Evolutionary conservation across 2,888 invertebrate genomes (phyloP).

Genomic region (Xylocampa areola): DNA sequence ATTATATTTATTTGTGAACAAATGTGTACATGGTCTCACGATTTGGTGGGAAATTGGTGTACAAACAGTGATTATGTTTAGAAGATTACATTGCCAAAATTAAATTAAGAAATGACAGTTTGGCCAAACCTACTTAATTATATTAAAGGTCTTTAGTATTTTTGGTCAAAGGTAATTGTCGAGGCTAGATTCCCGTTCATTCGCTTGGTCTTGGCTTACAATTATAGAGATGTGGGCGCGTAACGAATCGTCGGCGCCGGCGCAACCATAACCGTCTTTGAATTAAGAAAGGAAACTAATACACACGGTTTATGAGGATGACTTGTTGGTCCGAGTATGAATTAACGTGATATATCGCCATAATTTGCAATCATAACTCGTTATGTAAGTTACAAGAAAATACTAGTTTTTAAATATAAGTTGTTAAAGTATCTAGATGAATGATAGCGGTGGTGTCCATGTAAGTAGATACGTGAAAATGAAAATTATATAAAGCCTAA

Average conservation of each 20-base stretch:
- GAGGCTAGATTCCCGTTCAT: conserved; percentile 61
- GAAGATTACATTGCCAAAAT: too few species aligned
- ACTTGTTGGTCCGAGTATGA: conserved; percentile 44
- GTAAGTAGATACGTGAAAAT: not conserved
- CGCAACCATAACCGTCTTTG: conserved; percentile 67
- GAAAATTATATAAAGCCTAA: conserved; percentile 19
- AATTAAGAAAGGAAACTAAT: conserved; percentile 63
- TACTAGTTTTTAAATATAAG: conserved; percentile 35
- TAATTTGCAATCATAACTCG: conserved; percentile 49
- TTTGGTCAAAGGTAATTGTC: conserved; percentile 56
- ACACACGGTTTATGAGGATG: conserved; percentile 58
- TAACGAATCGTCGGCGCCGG: conserved; percentile 75
- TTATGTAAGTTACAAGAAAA: conserved; percentile 40
- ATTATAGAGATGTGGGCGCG: conserved; percentile 71
- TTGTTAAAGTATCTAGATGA: conserved; percentile 7
- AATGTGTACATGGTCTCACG: too few species aligned
- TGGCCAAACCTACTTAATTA: not conserved
- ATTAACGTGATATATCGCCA: conserved; percentile 61
- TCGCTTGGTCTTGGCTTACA: conserved; percentile 65
- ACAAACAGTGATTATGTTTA: too few species aligned
- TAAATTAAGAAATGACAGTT: too few species aligned
- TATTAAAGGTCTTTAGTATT: conserved; percentile 2
- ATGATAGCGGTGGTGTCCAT: conserved; percentile 8
- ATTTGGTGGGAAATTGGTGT: too few species aligned
- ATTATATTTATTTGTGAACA: too few species aligned